These are phyloP conservation scores for Cydia fagiglandana DNA, from an alignment of 1,140 invertebrate species.

Conservation along the genomic window DNA sequence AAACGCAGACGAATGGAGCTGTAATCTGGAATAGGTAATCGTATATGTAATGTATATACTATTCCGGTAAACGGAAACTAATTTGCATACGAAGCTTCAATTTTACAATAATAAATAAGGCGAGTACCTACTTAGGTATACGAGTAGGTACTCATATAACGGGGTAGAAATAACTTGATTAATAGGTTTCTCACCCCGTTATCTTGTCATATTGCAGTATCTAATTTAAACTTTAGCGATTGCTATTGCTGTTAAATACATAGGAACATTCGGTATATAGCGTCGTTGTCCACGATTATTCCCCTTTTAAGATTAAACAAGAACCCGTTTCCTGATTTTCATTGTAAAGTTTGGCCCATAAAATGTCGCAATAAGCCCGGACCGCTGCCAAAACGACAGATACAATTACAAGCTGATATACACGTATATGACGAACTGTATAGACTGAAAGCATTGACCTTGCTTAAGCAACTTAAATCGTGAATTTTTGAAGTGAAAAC, in stretches of 20 bases:
- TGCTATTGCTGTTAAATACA: background rate
- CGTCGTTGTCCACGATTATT: constrained; percentile 4
- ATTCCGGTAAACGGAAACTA: no score
- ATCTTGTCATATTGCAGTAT: background rate
- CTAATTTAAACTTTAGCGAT: background rate
- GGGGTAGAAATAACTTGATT: no score
- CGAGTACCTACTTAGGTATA: no score
- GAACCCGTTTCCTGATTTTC: constrained; percentile 31
- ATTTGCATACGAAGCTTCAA: no score
- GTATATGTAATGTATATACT: no score
- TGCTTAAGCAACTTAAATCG: background rate
- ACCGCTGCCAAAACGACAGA: constrained; percentile 27
- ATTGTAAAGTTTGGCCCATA: constrained; percentile 26
- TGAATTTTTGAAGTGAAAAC: no score
- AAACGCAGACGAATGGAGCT: no score
- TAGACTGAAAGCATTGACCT: background rate
- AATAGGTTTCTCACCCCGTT: no score
- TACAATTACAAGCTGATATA: constrained; percentile 23
- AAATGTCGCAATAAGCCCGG: constrained; percentile 30
- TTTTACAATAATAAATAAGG: no score
- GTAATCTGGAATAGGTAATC: no score
- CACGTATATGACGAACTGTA: background rate
- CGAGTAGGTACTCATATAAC: no score
- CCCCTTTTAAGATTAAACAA: constrained; percentile 23
- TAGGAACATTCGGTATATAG: background rate